These are phyloP conservation scores for Acanthosepion esculentum DNA, from an alignment of 2,888 invertebrate species.

Conservation along the genomic window DNA sequence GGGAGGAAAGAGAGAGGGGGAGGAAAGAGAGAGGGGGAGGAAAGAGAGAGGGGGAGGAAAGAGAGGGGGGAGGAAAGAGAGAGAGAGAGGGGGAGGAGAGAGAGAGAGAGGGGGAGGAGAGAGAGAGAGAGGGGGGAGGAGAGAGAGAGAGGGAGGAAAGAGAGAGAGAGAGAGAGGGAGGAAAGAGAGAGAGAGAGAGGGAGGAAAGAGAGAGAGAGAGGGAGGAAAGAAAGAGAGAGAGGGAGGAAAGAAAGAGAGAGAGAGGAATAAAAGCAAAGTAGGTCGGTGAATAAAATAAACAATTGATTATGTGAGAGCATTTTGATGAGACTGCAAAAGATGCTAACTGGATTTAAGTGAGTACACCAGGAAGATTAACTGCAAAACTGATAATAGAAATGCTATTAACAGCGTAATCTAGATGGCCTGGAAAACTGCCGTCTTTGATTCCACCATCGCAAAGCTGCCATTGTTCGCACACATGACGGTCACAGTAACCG, in stretches of 20 bases:
- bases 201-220: background rate
- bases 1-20: too few species aligned
- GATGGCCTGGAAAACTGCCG: background rate
- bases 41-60: too few species aligned
- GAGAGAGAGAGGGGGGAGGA: too few species aligned
- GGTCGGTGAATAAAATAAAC: background rate
- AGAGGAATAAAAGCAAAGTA: background rate
- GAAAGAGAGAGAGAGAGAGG: too few species aligned
- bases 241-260: background rate
- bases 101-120: too few species aligned
- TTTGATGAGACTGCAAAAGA: too few species aligned
- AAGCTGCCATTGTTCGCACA: background rate
- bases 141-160: too few species aligned
- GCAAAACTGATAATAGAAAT: background rate
- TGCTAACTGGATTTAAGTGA: background rate
- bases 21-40: too few species aligned
- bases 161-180: too few species aligned
- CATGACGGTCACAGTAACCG: background rate
- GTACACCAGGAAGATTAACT: too few species aligned
- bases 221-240: background rate
- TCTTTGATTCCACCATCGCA: background rate
- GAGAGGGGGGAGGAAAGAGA: too few species aligned
- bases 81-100: too few species aligned
- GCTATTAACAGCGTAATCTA: background rate
- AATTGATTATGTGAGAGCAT: background rate